Conservation (phyloP, 2,113 vertebrate species). For the Pygoscelis adeliae region DNA sequence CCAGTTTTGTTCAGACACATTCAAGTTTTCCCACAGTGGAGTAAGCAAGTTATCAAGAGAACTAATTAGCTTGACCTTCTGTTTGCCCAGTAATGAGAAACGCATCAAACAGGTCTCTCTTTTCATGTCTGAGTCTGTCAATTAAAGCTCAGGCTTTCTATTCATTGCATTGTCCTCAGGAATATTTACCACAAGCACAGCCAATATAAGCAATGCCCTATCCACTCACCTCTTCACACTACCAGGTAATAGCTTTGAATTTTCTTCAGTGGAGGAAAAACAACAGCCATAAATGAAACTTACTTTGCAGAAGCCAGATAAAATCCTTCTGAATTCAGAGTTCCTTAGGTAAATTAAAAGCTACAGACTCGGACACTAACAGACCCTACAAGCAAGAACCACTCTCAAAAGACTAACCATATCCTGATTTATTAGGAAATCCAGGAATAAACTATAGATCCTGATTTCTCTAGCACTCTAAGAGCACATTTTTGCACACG, state of each 20-base stretch:
- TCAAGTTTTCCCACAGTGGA: background rate
- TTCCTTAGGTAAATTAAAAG: background rate
- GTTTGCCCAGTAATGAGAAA: conserved; percentile 23
- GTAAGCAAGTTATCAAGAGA: conserved; percentile 50
- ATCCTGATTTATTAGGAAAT: background rate
- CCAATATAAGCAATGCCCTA: background rate
- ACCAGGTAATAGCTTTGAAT: conserved; percentile 5
- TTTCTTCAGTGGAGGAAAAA: conserved; percentile 16
- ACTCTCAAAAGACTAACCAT: background rate
- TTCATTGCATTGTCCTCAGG: background rate
- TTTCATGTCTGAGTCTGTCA: conserved; percentile 16
- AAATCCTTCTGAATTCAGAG: background rate
- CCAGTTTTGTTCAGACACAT: conserved; percentile 33
- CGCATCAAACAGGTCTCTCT: background rate
- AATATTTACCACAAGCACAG: conserved; percentile 1
- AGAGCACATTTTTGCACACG: background rate
- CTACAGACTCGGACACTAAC: background rate
- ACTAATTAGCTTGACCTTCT: conserved; percentile 59
- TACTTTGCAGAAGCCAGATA: background rate
- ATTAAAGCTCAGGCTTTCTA: conserved; percentile 12
- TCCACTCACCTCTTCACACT: conserved; percentile 11
- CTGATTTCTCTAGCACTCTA: background rate
- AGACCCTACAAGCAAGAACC: background rate
- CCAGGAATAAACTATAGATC: background rate
- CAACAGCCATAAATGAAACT: background rate